Conservation (phyloP, 2,113 vertebrate species). For the Hemichromis elongatus region DNA sequence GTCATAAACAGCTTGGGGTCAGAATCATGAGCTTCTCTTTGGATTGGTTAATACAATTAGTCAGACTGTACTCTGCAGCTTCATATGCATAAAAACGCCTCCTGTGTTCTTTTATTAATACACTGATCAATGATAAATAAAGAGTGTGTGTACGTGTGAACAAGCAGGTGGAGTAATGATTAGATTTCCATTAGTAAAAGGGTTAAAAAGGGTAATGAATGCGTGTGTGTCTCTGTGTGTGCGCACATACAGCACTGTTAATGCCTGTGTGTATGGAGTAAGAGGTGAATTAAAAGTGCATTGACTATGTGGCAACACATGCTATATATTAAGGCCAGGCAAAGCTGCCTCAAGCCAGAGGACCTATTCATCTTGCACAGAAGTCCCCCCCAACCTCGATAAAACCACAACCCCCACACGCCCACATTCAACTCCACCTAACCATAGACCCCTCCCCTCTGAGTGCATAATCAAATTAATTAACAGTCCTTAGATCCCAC, state of each 20-base stretch:
- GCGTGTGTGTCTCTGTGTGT: constrained; percentile 19
- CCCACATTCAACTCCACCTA: constrained; percentile 50
- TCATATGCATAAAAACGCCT: constrained; percentile 30
- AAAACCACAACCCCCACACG: constrained; percentile 31
- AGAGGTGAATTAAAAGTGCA: constrained; percentile 80
- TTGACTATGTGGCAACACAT: constrained; percentile 81
- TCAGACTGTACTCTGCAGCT: constrained; percentile 15
- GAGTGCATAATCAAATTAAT: constrained; percentile 78
- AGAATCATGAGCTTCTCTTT: constrained; percentile 36
- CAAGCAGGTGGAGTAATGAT: constrained; percentile 58
- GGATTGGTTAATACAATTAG: constrained; percentile 59
- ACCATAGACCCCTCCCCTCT: constrained; percentile 44
- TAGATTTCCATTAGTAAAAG: constrained; percentile 66
- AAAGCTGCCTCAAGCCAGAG: constrained; percentile 66
- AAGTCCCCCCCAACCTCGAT: constrained; percentile 6
- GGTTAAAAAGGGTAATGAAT: constrained; percentile 50
- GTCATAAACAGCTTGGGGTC: constrained; percentile 51
- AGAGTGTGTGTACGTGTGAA: constrained; percentile 21
- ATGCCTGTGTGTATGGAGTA: constrained; percentile 37
- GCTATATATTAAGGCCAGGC: constrained; percentile 76
- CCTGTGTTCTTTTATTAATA: constrained; percentile 24
- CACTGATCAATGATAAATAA: constrained; percentile 51
- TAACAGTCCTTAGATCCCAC: constrained; percentile 73
- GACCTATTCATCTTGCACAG: constrained; percentile 72
- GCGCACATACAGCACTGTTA: not conserved